Base-by-base conservation (phyloP, 1,140 invertebrate genomes). In the Drosophila pandora region DNA sequence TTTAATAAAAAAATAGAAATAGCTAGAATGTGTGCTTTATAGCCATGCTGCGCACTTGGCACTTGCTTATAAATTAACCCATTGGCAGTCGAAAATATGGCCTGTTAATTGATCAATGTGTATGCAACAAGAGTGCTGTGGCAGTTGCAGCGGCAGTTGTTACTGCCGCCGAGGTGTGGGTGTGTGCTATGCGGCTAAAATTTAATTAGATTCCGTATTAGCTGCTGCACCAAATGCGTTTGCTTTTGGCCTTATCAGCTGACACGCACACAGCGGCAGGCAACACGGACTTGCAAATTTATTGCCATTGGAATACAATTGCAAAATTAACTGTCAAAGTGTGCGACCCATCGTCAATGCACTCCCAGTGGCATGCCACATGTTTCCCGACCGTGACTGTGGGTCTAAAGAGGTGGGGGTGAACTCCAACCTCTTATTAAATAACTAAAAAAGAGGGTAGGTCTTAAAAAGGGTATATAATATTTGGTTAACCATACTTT, bases 251-350 rank as follows among this genome's bases (percentile, higher is more conserved):
- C 34, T 56, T 75, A 62, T 71, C 67, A 71, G 25, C 56, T 25
- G 49, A 21, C n/a, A 48, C 48, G 30, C 30, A 57, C 25, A 12
- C 23, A 28, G 30, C 60, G 53, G 58, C 60, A 49, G 64, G 63
- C 68, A 70, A 83, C 74, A 82, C 73, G 61, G 68, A 75, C 72
- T 71, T 69, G 75, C 62, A 64, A 84, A 91, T 90, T 91, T 91
- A 91, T 91, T 79, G 90, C 76, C 90, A 91, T 91, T 90, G 85
- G 90, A 91, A 90, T 90, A 91, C 90, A 91, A 91, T 91, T 90
- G 90, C 90, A 84, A 91, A 90, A 91, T 91, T 91, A 90, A 91
- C 90, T 91, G 85, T 90, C 90, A 90, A 81, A 90, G 87, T 90
- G 85, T 88, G 89, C 79, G 79, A 83, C 54, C 83, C 70, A 77